Percentiles rank a stretch among this genome's conserved stretches.
Conservation (phyloP, 2,797 vertebrate genomes). For the Eremophila alpestris region DNA sequence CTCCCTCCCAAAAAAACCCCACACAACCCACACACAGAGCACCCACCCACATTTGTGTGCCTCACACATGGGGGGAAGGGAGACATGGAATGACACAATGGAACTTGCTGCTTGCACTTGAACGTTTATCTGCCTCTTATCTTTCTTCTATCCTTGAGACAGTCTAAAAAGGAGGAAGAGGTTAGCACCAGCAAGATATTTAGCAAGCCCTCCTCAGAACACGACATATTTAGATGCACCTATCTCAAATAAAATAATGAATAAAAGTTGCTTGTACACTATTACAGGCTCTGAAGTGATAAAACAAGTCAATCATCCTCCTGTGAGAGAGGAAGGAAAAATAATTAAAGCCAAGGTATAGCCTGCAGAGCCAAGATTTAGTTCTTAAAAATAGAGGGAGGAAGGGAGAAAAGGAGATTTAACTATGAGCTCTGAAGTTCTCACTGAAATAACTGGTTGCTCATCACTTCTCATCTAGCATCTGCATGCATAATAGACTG, state of each 20-base stretch:
- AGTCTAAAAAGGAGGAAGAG: not conserved
- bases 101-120: slow-evolving; percentile 40
- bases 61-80: not conserved
- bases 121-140: not conserved
- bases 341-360: not conserved
- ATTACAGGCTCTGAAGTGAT: not conserved
- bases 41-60: accelerated
- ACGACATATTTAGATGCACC: not conserved
- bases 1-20: accelerated
- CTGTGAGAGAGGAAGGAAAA: not conserved
- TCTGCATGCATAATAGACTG: not conserved
- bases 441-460: not conserved
- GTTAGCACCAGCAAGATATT: not conserved
- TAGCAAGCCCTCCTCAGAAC: not conserved
- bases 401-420: not conserved
- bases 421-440: not conserved
- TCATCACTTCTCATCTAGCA: not conserved
- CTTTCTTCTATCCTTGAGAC: not conserved
- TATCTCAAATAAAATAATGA: not conserved
- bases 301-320: not conserved
- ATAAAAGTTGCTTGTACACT: not conserved
- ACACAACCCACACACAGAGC: not conserved
- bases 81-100: not conserved
- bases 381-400: not conserved
- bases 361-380: not conserved